Percentiles rank a stretch among this genome's conserved stretches.
Conservation (phyloP, 1,140 invertebrate species). For the Neotoxoptera formosana region DNA sequence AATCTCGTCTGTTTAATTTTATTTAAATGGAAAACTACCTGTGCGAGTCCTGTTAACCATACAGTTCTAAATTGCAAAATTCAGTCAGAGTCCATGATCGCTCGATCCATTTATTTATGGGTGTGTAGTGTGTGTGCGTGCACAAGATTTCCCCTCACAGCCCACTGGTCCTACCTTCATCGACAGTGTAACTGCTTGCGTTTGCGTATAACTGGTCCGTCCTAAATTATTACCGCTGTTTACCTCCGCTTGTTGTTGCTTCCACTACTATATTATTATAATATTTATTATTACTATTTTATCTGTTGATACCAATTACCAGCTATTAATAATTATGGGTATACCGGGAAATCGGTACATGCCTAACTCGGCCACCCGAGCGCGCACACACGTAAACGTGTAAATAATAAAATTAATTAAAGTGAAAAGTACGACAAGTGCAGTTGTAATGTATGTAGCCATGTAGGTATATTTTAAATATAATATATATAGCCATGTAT, state of each 20-base stretch:
- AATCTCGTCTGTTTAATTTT: neutral
- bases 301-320: too few relatives aligned
- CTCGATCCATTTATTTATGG: neutral
- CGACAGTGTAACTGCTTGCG: neutral
- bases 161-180: neutral
- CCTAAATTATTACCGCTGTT: neutral
- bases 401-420: neutral
- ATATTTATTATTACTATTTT: neutral
- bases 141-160: neutral
- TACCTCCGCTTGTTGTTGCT: neutral
- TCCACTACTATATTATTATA: neutral
- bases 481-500: neutral
- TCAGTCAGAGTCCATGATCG: neutral
- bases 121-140: neutral
- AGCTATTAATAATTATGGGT: neutral
- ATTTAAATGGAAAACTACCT: too few relatives aligned
- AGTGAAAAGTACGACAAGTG: neutral
- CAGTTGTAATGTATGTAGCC: neutral
- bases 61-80: neutral
- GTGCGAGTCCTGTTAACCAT: too few relatives aligned
- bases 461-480: too few relatives aligned
- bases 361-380: neutral
- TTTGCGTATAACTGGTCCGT: slow-evolving; percentile 2
- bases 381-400: neutral
- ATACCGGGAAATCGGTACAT: neutral